phyloP scores from a whole-genome alignment of 1,140 invertebrate genomes.

The Cecropterus lyciades region DNA sequence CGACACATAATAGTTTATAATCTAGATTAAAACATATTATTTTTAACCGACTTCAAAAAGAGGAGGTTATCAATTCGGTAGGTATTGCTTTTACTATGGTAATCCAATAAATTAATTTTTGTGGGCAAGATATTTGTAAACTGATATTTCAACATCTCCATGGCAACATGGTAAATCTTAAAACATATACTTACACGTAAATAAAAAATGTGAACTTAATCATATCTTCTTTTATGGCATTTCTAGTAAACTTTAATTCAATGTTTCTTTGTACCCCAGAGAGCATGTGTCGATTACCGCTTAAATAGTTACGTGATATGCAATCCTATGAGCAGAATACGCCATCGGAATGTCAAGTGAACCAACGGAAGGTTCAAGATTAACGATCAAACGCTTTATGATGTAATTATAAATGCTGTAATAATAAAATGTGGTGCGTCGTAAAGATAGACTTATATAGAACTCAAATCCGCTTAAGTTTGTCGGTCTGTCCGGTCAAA shows the following conservation, averaged over 20 bases:
- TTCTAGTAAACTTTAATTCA: neutral
- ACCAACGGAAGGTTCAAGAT: neutral
- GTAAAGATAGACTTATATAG: neutral
- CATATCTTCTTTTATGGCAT: neutral
- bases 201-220: too few species aligned
- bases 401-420: neutral
- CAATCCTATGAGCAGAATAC: conserved; percentile 1
- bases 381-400: neutral
- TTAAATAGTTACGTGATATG: conserved; percentile 29
- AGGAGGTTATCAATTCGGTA: too few species aligned
- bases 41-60: too few species aligned
- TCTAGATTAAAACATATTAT: too few species aligned
- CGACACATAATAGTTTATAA: too few species aligned
- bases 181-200: too few species aligned
- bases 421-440: neutral
- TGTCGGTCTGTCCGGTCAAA: neutral
- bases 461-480: neutral
- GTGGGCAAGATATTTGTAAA: too few species aligned
- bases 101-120: too few species aligned
- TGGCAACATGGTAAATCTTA: too few species aligned
- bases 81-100: too few species aligned
- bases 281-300: conserved; percentile 35
- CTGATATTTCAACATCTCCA: too few species aligned
- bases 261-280: neutral
- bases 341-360: neutral